phyloP scores from a whole-genome alignment of 1,140 invertebrate genomes.

The Alviniconcha marisindica region DNA sequence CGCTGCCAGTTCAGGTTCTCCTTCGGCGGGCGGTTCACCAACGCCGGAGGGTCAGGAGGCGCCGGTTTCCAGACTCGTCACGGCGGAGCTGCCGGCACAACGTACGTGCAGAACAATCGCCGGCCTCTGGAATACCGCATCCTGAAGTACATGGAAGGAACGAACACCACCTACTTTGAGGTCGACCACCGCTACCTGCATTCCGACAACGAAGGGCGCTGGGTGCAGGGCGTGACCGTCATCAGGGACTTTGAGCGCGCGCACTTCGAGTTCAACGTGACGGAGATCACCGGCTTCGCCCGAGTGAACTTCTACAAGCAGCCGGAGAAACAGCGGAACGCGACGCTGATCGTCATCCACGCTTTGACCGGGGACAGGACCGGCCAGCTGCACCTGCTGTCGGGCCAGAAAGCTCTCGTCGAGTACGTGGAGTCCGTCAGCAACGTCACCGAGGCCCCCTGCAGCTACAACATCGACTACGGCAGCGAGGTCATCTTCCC shows the following conservation, averaged over 20 bases:
- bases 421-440: constrained; percentile 66
- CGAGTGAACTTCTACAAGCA: constrained; percentile 60
- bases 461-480: constrained; percentile 65
- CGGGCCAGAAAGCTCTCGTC: constrained; percentile 54
- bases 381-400: constrained; percentile 62
- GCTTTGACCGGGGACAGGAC: constrained; percentile 62
- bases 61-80: constrained; percentile 37
- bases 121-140: constrained; percentile 65
- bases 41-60: constrained; percentile 59
- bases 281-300: constrained; percentile 59
- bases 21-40: constrained; percentile 61
- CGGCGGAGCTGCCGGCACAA: constrained; percentile 64
- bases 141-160: constrained; percentile 60
- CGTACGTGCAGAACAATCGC: constrained; percentile 64
- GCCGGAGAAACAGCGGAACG: constrained; percentile 39
- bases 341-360: constrained; percentile 54
- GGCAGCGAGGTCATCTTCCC: constrained; percentile 64
- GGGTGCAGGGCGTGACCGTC: constrained; percentile 59
- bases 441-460: constrained; percentile 66
- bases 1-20: constrained; percentile 63
- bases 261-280: constrained; percentile 63
- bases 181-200: constrained; percentile 66
- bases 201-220: constrained; percentile 59
- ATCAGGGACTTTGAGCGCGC: constrained; percentile 61
- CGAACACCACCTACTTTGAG: constrained; percentile 61